Conservation (phyloP, 2,797 vertebrate species). For the Triplophysa bombifrons region DNA sequence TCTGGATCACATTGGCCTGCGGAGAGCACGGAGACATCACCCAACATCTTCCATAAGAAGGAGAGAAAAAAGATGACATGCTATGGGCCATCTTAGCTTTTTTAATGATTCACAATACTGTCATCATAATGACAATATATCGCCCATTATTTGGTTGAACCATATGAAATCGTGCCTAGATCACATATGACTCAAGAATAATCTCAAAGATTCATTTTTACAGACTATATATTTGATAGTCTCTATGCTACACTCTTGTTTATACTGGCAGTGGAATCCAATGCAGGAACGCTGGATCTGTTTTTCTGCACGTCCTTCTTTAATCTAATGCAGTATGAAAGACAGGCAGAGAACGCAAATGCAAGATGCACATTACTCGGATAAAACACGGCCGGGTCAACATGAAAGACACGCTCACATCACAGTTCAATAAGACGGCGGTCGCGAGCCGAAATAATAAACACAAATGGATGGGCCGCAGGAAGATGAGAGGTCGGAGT, state of each 20-base stretch:
- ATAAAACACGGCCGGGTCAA: slow-evolving; percentile 46
- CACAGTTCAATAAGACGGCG: slow-evolving; percentile 48
- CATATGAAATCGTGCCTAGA: too few relatives aligned
- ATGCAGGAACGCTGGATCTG: slow-evolving; percentile 23
- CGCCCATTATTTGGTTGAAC: too few relatives aligned
- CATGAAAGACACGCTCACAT: slow-evolving; percentile 42
- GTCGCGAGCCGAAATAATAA: slow-evolving; percentile 41
- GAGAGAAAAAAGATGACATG: slow-evolving; percentile 5
- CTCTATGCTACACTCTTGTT: background rate
- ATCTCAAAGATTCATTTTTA: too few relatives aligned
- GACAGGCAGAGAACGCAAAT: slow-evolving; percentile 50
- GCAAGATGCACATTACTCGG: slow-evolving; percentile 45
- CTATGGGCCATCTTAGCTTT: background rate
- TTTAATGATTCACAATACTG: background rate
- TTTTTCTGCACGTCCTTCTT: slow-evolving; percentile 29
- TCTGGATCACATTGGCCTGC: slow-evolving; percentile 26
- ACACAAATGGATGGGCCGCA: slow-evolving; percentile 29
- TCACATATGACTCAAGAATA: too few relatives aligned
- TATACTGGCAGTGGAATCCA: slow-evolving; percentile 25
- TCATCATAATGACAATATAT: background rate
- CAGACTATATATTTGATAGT: too few relatives aligned
- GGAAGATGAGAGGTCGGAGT: slow-evolving; percentile 37
- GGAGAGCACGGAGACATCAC: slow-evolving; percentile 43
- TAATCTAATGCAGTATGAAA: slow-evolving; percentile 60
- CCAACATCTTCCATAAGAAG: slow-evolving; percentile 37